A percentile compares a stretch with the other conserved stretches of the same genome.
These are phyloP conservation scores for Hedychridium roseum DNA, from an alignment of 2,888 invertebrate genomes.

Conservation along the genomic window DNA sequence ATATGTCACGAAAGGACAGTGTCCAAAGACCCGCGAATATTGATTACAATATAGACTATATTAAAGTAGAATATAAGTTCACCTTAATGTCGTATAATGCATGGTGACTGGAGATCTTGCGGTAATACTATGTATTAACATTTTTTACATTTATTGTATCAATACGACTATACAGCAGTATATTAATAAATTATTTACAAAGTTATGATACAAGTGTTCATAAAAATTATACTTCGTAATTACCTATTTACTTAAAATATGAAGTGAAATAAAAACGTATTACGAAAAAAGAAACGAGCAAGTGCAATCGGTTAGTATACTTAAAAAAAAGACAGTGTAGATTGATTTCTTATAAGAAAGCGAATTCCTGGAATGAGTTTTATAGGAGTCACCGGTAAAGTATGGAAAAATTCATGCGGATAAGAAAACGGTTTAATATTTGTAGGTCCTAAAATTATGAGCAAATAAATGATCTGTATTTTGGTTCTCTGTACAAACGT, in stretches of 20 bases:
- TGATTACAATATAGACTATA: too few species aligned
- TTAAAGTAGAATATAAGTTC: conserved; percentile 26
- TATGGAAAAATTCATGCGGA: conserved; percentile 19
- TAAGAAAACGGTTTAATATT: conserved; percentile 6
- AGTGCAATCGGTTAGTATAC: too few species aligned
- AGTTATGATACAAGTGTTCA: conserved; percentile 46
- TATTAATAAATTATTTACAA: conserved; percentile 62
- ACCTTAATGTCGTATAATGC: conserved; percentile 36
- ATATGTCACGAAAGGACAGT: too few species aligned
- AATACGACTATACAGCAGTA: conserved; percentile 49
- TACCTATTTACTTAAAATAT: conserved; percentile 17
- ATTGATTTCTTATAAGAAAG: not conserved
- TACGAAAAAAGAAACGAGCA: too few species aligned
- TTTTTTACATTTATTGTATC: conserved; percentile 52
- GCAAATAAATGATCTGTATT: conserved; percentile 7
- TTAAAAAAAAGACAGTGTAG: not conserved
- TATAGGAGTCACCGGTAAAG: too few species aligned
- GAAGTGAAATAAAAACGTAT: conserved; percentile 1
- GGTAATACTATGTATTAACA: conserved; percentile 36
- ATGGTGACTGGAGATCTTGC: conserved; percentile 40
- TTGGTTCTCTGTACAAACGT: conserved; percentile 15
- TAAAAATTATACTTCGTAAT: conserved; percentile 11
- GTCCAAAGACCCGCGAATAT: too few species aligned
- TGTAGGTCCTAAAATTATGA: conserved; percentile 10
- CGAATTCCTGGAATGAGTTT: too few species aligned